phyloP scores from a whole-genome alignment of 2,797 vertebrate genomes.

The Pelobates cultripes region DNA sequence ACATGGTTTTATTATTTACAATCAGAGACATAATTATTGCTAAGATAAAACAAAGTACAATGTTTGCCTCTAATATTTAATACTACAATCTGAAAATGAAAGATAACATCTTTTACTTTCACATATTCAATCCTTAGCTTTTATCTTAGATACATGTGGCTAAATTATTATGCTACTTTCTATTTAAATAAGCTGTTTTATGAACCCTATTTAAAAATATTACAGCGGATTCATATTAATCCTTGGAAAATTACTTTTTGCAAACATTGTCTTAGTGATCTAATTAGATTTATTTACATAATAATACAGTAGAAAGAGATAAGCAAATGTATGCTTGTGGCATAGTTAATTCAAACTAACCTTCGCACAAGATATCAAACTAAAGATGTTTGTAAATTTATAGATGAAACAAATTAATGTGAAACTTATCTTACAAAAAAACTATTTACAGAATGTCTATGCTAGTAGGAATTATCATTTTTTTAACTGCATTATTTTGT shows the following conservation, averaged over 20 bases:
- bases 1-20: no score
- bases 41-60: no score
- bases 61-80: not conserved
- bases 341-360: conserved; percentile 76
- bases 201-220: conserved; percentile 66
- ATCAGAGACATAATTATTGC: no score
- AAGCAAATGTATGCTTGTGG: conserved; percentile 72
- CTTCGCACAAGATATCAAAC: not conserved
- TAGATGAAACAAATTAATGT: no score
- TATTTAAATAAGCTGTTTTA: conserved; percentile 51
- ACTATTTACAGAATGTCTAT: no score
- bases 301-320: conserved; percentile 75
- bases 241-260: conserved; percentile 67
- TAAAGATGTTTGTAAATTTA: no score
- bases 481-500: no score
- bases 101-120: conserved; percentile 8
- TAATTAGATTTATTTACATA: conserved; percentile 80
- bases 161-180: not conserved
- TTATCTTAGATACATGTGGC: conserved; percentile 2
- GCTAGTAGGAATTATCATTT: no score
- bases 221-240: conserved; percentile 65
- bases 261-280: conserved; percentile 76
- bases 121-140: not conserved
- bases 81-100: not conserved
- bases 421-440: no score